phyloP scores from a whole-genome alignment of 2,888 invertebrate species.

The Mimas tiliae region DNA sequence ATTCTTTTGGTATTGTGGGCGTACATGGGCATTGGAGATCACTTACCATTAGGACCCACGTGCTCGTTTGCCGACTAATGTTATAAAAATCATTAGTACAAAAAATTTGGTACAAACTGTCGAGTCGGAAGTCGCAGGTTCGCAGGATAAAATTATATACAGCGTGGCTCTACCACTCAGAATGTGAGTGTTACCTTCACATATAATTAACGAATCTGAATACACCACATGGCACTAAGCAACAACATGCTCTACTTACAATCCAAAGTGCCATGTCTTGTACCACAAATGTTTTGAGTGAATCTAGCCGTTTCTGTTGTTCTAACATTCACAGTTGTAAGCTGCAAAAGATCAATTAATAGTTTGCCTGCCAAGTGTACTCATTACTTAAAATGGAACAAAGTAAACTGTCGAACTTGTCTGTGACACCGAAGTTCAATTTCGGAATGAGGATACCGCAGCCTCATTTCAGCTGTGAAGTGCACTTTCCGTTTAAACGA shows the following conservation, averaged over 20 bases:
- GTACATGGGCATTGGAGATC: no score
- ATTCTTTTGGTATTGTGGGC: no score
- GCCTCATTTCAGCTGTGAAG: conserved; percentile 1
- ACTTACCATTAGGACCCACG: no score
- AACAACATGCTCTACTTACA: not conserved
- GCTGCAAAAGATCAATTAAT: conserved; percentile 17
- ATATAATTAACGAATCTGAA: no score
- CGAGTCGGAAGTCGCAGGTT: no score
- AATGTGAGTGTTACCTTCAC: no score
- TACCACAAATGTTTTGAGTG: not conserved
- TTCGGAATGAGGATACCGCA: conserved; percentile 34
- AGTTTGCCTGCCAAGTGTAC: conserved; percentile 4
- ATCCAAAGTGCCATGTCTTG: not conserved
- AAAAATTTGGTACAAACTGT: no score
- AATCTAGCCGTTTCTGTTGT: not conserved
- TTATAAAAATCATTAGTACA: no score
- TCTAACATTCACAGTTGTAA: not conserved
- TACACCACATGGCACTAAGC: no score
- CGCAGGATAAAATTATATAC: no score
- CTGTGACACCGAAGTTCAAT: conserved; percentile 39
- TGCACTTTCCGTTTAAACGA: conserved; percentile 8
- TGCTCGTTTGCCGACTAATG: no score
- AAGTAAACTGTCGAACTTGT: conserved; percentile 35
- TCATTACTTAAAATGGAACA: conserved; percentile 13
- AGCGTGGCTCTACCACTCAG: no score